Base-by-base conservation (phyloP, 2,888 invertebrate genomes). In the Pristionchus japonicus region DNA sequence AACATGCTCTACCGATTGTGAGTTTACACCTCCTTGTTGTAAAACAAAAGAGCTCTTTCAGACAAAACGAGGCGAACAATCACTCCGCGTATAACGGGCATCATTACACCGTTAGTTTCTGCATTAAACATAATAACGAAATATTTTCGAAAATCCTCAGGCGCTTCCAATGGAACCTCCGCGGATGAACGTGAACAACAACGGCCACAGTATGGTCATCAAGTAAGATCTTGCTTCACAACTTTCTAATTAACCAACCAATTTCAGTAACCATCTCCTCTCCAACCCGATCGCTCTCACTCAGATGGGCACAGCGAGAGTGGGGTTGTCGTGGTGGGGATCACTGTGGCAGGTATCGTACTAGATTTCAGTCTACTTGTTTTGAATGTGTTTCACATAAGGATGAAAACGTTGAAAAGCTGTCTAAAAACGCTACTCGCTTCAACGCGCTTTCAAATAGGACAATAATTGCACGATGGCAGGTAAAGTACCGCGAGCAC, bases 401-500 rank as follows among this genome's bases (percentile, higher is more conserved):
- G 20, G 34, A 23, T 31, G 15, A 34, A 20, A 31, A 34, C 67
- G 34, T 15, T 0, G 1, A 34, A 13, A 77, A 23, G 4, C 20
- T 2, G 15, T 43, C 23, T 3, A 64, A 27, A 64, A 31, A 9
- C 9, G 6, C 3, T 1, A 15, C 3, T 64, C 3, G 15, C 17
- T 31, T n/a, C 3, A 57, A n/a, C 7, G 0, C 43, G 23, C 9
- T 57, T n/a, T n/a, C 57, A 57, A 57, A 57, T 57, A 15, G 31
- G 67, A 31, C 17, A 67, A 31, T 6, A 67, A 67, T 67, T 67
- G 67, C 31, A 34, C 34, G 67, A 67, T 67, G 67, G 31, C 61
- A 87, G 87, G 80, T 87, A 7, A 89, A 91, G 15, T 91, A 93
- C 85, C 87, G 89, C 20, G 92, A 93, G 80, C 89, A 93, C 80